Conservation (phyloP, 2,888 invertebrate species). For the Catonia carolina region DNA sequence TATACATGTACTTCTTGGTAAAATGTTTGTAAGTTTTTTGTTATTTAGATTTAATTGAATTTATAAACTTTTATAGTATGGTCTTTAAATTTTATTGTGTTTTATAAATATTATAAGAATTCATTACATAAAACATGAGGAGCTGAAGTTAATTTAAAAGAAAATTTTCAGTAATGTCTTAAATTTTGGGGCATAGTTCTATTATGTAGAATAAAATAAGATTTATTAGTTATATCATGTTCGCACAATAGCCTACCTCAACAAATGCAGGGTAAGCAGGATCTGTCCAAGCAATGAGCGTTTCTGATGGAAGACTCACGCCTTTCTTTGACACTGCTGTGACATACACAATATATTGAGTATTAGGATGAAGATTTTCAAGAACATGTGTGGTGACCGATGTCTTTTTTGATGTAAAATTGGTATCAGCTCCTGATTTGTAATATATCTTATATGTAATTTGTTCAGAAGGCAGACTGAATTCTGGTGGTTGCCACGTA, state of each 20-base stretch:
- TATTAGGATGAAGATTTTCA: slow-evolving; percentile 66
- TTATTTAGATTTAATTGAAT: too few relatives aligned
- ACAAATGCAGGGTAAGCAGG: slow-evolving; percentile 81
- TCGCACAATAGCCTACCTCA: slow-evolving; percentile 63
- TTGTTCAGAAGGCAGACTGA: slow-evolving; percentile 70
- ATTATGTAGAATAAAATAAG: neutral
- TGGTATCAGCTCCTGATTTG: slow-evolving; percentile 57
- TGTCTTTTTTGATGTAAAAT: slow-evolving; percentile 56
- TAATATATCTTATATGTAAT: slow-evolving; percentile 68
- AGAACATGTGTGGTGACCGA: slow-evolving; percentile 64
- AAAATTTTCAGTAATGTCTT: too few relatives aligned
- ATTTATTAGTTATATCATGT: too few relatives aligned
- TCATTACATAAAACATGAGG: too few relatives aligned
- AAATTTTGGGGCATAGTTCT: too few relatives aligned
- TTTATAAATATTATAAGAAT: too few relatives aligned
- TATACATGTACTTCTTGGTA: too few relatives aligned
- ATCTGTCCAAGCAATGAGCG: slow-evolving; percentile 78
- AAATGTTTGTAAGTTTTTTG: too few relatives aligned
- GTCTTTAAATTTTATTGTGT: too few relatives aligned
- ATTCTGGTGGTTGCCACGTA: slow-evolving; percentile 79
- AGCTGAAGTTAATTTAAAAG: too few relatives aligned
- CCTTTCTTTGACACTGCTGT: slow-evolving; percentile 62
- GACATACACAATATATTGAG: slow-evolving; percentile 74
- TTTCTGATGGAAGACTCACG: slow-evolving; percentile 71
- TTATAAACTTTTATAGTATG: too few relatives aligned